A percentile compares a stretch with the other conserved stretches of the same genome.
Evolutionary conservation across 2,888 invertebrate genomes (phyloP).

Genomic region (Heliconius hortense): DNA sequence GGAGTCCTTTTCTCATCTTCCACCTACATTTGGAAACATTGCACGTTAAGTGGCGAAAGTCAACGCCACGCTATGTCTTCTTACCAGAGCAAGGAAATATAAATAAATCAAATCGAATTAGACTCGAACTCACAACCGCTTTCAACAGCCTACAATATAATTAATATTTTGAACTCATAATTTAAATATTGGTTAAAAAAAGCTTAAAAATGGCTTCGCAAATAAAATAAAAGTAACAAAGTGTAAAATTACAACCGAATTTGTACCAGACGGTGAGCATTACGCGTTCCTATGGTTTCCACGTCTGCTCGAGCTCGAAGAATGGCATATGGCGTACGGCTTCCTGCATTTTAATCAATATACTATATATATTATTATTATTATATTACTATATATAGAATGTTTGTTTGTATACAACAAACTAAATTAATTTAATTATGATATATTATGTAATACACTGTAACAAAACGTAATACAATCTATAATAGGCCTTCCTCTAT

Average conservation of each 20-base stretch:
- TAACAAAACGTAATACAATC: too few relatives aligned
- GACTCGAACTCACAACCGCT: not conserved
- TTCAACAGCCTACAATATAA: not conserved
- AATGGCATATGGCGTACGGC: slow-evolving; percentile 36
- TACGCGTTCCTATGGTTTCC: slow-evolving; percentile 37
- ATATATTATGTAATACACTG: too few relatives aligned
- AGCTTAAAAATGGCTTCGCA: slow-evolving; percentile 32
- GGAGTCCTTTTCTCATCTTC: too few relatives aligned
- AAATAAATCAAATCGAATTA: not conserved
- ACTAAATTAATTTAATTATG: too few relatives aligned
- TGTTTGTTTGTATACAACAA: too few relatives aligned
- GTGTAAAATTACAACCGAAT: slow-evolving; percentile 42
- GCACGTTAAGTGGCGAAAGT: not conserved
- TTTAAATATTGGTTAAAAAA: not conserved
- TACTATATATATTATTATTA: slow-evolving; percentile 9
- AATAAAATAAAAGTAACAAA: slow-evolving; percentile 40
- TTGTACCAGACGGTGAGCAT: slow-evolving; percentile 41
- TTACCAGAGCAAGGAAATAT: not conserved
- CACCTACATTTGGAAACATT: too few relatives aligned
- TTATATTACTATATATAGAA: not conserved
- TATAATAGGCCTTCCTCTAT: too few relatives aligned
- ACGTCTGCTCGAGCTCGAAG: slow-evolving; percentile 35
- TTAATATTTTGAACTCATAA: not conserved
- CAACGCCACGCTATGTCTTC: too few relatives aligned
- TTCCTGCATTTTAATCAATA: slow-evolving; percentile 33